Conservation (phyloP, 1,140 invertebrate genomes). For the Sycobia sp. region DNA sequence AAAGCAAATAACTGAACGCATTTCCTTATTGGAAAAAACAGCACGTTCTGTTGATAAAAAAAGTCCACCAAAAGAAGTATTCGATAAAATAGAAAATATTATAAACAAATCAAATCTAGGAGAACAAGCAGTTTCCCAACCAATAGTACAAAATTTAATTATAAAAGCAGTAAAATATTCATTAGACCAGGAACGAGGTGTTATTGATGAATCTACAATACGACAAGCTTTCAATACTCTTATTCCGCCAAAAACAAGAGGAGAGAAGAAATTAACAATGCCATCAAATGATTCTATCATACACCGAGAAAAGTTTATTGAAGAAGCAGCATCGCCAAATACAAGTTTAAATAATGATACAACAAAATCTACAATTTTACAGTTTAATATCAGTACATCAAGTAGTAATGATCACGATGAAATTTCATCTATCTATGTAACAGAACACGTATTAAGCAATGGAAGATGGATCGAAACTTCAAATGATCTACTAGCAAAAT, state of each 20-base stretch:
- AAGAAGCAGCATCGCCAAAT: too few relatives aligned
- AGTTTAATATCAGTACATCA: not conserved
- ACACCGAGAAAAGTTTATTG: too few relatives aligned
- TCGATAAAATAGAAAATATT: conserved; percentile 34
- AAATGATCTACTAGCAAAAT: not conserved
- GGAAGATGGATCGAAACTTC: not conserved
- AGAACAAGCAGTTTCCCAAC: conserved; percentile 33
- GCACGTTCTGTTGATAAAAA: too few relatives aligned
- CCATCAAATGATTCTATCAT: too few relatives aligned
- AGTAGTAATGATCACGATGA: not conserved
- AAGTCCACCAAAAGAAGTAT: not conserved
- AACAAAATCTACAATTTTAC: not conserved
- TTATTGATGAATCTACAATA: conserved; percentile 40
- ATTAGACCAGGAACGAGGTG: conserved; percentile 28
- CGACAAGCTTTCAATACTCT: conserved; percentile 36
- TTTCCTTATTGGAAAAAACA: not conserved
- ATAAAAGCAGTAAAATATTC: conserved; percentile 42
- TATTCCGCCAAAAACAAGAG: conserved; percentile 27
- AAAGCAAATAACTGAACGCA: not conserved
- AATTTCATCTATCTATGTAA: not conserved
- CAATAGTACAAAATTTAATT: conserved; percentile 45
- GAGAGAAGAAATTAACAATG: too few relatives aligned
- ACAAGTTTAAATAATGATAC: too few relatives aligned
- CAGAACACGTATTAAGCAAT: not conserved
- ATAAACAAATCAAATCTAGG: conserved; percentile 39